phyloP scores from a whole-genome alignment of 2,113 vertebrate species.

The Actenoides hombroni region DNA sequence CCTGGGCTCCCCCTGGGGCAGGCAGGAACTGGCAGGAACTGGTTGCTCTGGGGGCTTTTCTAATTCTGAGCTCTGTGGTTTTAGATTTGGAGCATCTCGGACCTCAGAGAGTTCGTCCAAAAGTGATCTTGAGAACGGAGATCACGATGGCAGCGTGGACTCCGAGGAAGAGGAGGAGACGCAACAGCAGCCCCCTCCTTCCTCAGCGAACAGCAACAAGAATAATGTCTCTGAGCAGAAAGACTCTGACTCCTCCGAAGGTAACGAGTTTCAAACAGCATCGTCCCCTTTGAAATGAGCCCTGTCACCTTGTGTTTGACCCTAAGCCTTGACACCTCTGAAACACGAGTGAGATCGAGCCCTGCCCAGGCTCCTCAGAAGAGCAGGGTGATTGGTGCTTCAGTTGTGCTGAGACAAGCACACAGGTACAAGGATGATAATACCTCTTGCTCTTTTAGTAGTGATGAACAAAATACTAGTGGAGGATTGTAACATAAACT shows the following conservation, averaged over 20 bases:
- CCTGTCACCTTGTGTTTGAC: background rate
- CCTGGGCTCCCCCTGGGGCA: background rate
- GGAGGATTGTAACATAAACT: background rate
- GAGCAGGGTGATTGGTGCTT: background rate
- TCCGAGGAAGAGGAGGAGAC: slow-evolving; percentile 71
- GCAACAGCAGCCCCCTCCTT: background rate
- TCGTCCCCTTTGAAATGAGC: fast-evolving
- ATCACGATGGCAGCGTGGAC: slow-evolving; percentile 71
- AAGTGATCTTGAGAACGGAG: slow-evolving; percentile 79
- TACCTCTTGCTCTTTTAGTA: background rate
- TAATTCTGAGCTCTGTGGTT: background rate
- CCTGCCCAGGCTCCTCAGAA: background rate
- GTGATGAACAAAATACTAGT: too few relatives aligned
- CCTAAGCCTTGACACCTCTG: background rate
- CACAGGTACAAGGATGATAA: fast-evolving
- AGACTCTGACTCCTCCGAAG: slow-evolving; percentile 11
- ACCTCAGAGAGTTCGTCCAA: slow-evolving; percentile 79
- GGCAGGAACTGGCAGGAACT: too few relatives aligned
- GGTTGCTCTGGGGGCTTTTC: background rate
- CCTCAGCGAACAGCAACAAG: slow-evolving; percentile 42
- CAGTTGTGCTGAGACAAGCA: fast-evolving
- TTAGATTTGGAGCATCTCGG: slow-evolving; percentile 86
- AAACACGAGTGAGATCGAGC: background rate
- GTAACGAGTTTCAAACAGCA: background rate
- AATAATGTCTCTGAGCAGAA: background rate